Percentiles rank a stretch among this genome's conserved stretches.
These are phyloP conservation scores for Palythoa grandis DNA, from an alignment of 92 coral and sea anemone species.

Conservation along the genomic window DNA sequence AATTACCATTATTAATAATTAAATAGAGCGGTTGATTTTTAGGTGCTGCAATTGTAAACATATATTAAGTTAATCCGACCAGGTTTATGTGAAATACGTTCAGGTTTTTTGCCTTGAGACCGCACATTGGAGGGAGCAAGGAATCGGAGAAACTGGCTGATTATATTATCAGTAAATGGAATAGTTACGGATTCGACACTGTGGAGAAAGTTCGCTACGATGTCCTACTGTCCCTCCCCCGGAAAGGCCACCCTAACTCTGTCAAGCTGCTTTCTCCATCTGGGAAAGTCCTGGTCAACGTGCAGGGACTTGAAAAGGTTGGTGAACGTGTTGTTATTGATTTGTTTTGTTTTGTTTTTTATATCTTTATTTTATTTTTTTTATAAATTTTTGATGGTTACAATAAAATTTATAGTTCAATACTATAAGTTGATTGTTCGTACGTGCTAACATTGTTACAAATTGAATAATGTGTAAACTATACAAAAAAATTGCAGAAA, in stretches of 20 bases:
- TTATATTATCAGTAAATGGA: slow-evolving; percentile 75
- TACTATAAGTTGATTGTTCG: no score
- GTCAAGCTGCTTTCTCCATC: slow-evolving; percentile 59
- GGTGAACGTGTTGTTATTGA: neutral
- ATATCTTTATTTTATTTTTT: no score
- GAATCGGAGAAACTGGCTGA: slow-evolving; percentile 65
- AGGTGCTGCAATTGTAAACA: no score
- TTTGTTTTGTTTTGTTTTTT: no score
- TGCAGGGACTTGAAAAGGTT: slow-evolving; percentile 82
- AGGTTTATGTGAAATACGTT: neutral
- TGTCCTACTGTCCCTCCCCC: slow-evolving; percentile 74
- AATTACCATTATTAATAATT: no score
- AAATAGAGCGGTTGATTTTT: no score
- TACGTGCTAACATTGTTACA: no score
- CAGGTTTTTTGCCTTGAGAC: slow-evolving; percentile 72
- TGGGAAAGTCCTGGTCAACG: slow-evolving; percentile 50
- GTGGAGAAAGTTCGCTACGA: slow-evolving; percentile 82
- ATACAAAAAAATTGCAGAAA: no score
- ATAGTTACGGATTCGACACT: slow-evolving; percentile 72
- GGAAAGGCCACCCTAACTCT: slow-evolving; percentile 71
- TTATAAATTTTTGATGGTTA: no score
- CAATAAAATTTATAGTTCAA: no score
- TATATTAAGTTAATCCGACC: no score
- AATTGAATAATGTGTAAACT: neutral
- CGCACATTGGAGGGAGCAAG: slow-evolving; percentile 76